Evolutionary conservation across 2,797 vertebrate genomes (phyloP), one percentile per base, ranked within the genome.

Genomic region (Micromesistius poutassou): DNA sequence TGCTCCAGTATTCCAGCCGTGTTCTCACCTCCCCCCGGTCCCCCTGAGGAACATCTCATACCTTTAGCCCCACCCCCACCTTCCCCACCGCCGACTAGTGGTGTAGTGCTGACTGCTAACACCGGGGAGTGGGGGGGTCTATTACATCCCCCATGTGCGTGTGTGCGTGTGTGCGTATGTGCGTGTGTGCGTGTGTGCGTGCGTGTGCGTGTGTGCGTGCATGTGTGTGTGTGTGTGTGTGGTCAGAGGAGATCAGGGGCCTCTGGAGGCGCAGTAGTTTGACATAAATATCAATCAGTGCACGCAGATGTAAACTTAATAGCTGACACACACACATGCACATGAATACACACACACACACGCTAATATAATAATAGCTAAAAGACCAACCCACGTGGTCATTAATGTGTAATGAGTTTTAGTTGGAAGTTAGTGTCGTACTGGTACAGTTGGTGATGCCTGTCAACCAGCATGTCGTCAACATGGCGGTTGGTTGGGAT

Each of bases 201-300:
- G 40, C 2, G 40, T 12, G 10, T 2, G 40, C 14, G 10, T 3
- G 10, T 42, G 12, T 13, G 40, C 14, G 40, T 14, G 40, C 14
- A 12, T 13, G 40, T 42, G 40, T 12, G 40, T 55, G 19, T n/a
- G 50, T 42, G 40, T 13, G 40, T 12, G 9, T 12, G 87, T 89
- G 88, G 86, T 81, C 80, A 30, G 55, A 76, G 81, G 75, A 30
- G 79, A 87, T 82, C 77, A 40, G 73, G 50, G 50, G 50, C 22
- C 50, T n/a, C 50, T 62, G 5, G 8, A 28, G 62, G 62, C n/a
- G 62, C 62, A 66, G 62, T 9, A 25, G 55, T 62, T 62, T 62
- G 62, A 66, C 88, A 86, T 81, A 85, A 91, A 87, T 84, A 84
- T 86, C 89, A 87, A 91, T 90, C 84, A 89, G 86, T 13, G 42